Conservation (phyloP, 1,140 invertebrate genomes). For the Drosophila insularis region DNA sequence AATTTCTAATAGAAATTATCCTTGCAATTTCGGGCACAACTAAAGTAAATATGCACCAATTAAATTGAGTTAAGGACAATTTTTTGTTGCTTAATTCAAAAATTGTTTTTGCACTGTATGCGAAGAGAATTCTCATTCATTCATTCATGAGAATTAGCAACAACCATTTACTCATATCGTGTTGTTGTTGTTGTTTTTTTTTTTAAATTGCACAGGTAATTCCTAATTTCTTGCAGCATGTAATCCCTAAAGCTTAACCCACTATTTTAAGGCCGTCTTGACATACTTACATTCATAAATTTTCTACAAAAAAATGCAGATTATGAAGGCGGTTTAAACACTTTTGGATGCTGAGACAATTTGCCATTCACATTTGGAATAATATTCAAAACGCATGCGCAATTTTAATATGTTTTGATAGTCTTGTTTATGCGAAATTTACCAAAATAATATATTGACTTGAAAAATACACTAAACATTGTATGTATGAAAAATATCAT, state of each 20-base stretch:
- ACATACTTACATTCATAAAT: conserved; percentile 2
- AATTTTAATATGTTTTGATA: neutral
- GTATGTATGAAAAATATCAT: too few species aligned
- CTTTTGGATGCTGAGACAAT: conserved; percentile 6
- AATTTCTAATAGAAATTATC: neutral
- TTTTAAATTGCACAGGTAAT: neutral
- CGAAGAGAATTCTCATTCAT: neutral
- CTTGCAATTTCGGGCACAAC: neutral
- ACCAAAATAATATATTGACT: neutral
- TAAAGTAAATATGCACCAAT: neutral
- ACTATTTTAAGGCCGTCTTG: neutral
- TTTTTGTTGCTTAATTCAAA: neutral
- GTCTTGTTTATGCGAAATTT: neutral
- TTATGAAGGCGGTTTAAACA: neutral
- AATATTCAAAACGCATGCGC: conserved; percentile 15
- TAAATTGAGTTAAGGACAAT: neutral
- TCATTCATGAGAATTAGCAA: neutral
- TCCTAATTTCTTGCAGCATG: neutral
- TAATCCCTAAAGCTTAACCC: neutral
- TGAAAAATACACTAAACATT: neutral
- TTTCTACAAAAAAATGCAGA: neutral
- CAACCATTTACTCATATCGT: neutral
- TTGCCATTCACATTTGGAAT: conserved; percentile 9
- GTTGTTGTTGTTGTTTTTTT: neutral
- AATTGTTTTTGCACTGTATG: neutral